These are phyloP conservation scores for Zenarchopterus dispar DNA, from an alignment of 2,797 vertebrate species.

Conservation along the genomic window DNA sequence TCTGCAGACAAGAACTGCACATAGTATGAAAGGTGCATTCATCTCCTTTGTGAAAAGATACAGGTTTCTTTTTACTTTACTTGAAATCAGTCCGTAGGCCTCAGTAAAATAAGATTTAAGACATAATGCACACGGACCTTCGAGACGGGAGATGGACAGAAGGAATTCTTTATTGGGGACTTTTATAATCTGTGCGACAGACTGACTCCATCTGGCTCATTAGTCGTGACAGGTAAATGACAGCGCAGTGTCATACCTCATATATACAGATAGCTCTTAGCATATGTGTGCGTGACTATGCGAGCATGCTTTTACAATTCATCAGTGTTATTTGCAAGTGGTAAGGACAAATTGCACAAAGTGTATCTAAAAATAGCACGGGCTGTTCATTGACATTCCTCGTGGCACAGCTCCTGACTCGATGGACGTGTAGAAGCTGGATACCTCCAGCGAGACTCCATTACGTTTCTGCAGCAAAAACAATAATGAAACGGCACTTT, in stretches of 20 bases:
- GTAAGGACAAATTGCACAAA: constrained; percentile 53
- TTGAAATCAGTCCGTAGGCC: constrained; percentile 12
- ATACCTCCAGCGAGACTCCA: constrained; percentile 31
- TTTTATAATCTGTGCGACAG: constrained; percentile 15
- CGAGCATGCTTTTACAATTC: constrained; percentile 19
- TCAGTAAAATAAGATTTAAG: constrained; percentile 23
- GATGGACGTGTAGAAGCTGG: constrained; percentile 50
- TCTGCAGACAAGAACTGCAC: constrained; percentile 11
- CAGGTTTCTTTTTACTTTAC: constrained; percentile 17
- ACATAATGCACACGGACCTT: constrained; percentile 9
- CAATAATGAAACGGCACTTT: constrained; percentile 64
- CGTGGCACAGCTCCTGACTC: constrained; percentile 34
- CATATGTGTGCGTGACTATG: constrained; percentile 2
- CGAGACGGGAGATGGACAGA: constrained; percentile 16
- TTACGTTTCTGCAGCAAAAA: constrained; percentile 49
- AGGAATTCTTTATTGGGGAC: constrained; percentile 18
- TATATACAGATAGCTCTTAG: constrained; percentile 5
- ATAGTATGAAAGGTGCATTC: constrained; percentile 24
- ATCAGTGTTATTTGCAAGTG: constrained; percentile 32
- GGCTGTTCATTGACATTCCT: constrained; percentile 72
- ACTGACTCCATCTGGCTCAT: constrained; percentile 34
- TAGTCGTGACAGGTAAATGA: constrained; percentile 39
- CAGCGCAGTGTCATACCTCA: constrained; percentile 14
- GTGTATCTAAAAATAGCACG: constrained; percentile 70
- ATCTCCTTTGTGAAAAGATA: constrained; percentile 22